These are phyloP conservation scores for Leptatherina wallacei DNA, from an alignment of 2,797 vertebrate species.

Conservation along the genomic window DNA sequence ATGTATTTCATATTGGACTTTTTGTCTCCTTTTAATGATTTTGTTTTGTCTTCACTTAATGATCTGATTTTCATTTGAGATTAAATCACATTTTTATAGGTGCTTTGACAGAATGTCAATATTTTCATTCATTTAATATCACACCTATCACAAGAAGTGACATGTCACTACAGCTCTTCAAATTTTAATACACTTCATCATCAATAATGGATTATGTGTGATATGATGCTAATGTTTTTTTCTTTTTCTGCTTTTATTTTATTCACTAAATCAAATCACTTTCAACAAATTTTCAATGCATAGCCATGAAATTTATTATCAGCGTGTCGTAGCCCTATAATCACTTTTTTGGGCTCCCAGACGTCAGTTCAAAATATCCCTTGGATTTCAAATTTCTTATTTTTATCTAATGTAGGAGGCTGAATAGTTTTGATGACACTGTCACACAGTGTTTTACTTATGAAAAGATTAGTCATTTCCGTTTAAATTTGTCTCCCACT, in stretches of 20 bases:
- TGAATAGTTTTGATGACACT: conserved; percentile 9
- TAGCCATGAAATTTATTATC: no score
- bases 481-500: conserved; percentile 40
- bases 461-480: conserved; percentile 21
- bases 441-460: neutral
- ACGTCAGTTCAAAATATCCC: neutral
- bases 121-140: neutral
- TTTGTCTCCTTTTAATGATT: neutral
- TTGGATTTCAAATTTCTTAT: neutral
- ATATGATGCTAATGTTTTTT: no score
- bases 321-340: no score
- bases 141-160: neutral
- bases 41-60: neutral
- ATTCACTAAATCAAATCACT: no score
- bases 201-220: neutral
- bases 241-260: no score
- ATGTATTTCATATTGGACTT: no score
- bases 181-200: neutral
- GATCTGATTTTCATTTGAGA: neutral
- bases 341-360: no score
- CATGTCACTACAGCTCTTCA: neutral
- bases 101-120: neutral
- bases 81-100: neutral
- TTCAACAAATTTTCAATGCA: no score
- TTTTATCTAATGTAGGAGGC: neutral